Base-by-base conservation (phyloP, 2,797 vertebrate genomes). In the Spondyliosoma cantharus region DNA sequence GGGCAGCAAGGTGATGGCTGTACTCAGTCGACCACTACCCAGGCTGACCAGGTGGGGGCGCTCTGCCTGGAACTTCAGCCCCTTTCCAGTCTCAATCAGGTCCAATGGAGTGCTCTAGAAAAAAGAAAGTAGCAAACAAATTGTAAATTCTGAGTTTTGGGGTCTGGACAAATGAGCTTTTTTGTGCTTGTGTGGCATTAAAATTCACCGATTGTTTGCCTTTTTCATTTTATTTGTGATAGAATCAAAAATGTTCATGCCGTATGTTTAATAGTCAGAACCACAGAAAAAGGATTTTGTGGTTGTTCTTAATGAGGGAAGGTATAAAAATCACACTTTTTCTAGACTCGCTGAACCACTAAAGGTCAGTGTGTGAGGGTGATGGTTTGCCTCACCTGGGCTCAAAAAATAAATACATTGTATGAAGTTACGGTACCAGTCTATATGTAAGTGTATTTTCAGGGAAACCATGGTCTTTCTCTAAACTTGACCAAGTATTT, bases 21-120 rank as follows among this genome's bases (percentile, higher is more conserved):
- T 97, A 87, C 97, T 99, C 69, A 98, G 96, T 1, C 98, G 95
- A 27, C 97, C 98, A 0, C 97, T 98, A 32, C 98, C 98, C 71
- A 99, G 93, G 92, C 98, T 99, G 86, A 99, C 97, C 91, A 99
- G 91, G 85, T 99, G 98, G 0, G 98, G 98, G 87, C 97, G 97
- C 90, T 98, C 97, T 0, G 98, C 96, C 84, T 99, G 97, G 80
- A 99, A 96, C 86, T 97, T 98, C 80, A 99, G 92, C 14, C 96
- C 96, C 87, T 97, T 97, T 52, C 97, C 97, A 0, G 93, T 96
- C 87, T 99, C 96, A 0, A 96, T 96, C 77, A 99, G 90, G 87
- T 99, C 97, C 93, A 99, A 86, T 0, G 97, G 95, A 0, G 96
- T 96, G 86, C 93, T 96, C 98, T 99, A 93, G 3, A 62, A 29